Percentiles rank a stretch among this genome's conserved stretches.
Evolutionary conservation across 2,113 vertebrate genomes (phyloP).

Genomic region (Daboia siamensis): DNA sequence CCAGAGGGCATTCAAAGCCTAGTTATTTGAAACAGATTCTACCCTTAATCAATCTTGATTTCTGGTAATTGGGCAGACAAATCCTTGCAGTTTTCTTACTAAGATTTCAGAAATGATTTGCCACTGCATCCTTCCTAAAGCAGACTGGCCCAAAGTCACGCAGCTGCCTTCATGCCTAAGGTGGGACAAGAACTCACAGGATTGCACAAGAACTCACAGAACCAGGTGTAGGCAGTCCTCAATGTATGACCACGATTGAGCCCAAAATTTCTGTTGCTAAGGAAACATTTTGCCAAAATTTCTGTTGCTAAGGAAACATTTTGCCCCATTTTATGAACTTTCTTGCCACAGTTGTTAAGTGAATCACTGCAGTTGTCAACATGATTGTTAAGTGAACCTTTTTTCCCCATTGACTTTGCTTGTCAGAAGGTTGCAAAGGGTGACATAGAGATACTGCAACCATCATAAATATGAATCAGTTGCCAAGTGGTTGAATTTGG

Average conservation of each 20-base stretch:
- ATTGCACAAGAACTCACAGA: no score
- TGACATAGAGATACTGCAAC: background rate
- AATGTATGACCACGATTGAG: background rate
- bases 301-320: background rate
- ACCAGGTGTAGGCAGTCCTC: background rate
- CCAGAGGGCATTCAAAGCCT: slow-evolving; percentile 63
- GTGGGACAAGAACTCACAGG: background rate
- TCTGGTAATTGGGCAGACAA: background rate
- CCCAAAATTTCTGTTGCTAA: background rate
- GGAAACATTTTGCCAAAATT: no score
- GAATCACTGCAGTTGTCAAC: background rate
- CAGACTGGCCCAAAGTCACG: background rate
- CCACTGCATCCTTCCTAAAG: background rate
- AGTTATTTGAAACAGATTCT: background rate
- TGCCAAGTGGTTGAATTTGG: background rate
- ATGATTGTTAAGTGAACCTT: background rate
- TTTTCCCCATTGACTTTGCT: background rate
- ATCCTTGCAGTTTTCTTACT: background rate
- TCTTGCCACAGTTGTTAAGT: background rate
- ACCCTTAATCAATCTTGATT: background rate
- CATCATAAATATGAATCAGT: background rate
- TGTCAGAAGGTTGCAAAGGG: background rate
- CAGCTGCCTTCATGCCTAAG: background rate
- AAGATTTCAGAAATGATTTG: background rate
- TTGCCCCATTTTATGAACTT: background rate